Base-by-base conservation (phyloP, 2,797 vertebrate genomes). In the Vespertilio murinus region DNA sequence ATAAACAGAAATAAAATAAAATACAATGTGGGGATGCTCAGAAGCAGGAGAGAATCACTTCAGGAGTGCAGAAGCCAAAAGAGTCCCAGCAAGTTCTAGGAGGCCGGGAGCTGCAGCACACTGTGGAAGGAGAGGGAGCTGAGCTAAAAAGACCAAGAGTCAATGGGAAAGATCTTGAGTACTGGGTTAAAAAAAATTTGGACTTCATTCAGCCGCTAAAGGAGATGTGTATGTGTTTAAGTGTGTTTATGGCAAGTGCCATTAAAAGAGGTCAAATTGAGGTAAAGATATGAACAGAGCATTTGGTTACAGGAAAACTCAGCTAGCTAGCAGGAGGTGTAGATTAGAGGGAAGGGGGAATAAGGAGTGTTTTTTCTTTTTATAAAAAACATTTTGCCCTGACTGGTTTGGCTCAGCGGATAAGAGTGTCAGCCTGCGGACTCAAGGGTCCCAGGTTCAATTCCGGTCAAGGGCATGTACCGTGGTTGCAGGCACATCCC, bases 1-100 rank as follows among this genome's bases (percentile, higher is more conserved):
- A 93, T 61, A 74, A 88, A 52, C 8, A 85, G 14, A 87, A 91
- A 84, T 80, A 73, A 75, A 86, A 10, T 88, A 74, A 69, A 79
- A 79, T 49, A 80, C 71, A 73, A 38, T 78, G 87, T 33, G 38
- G 20, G 28, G 52, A 56, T 33, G 38, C 77, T 93, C 30, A 94
- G 69, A 91, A 23, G 52, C 40, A 79, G 23, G 5, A 73, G 74
- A 77, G 40, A 80, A 80, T 79, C 61, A 75, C 12, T 40, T 92
- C 20, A 80, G 67, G 56, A 45, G 18, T 92, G 17, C 33, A 90
- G 47, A 86, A 42, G n/a, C 10, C 25, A 45, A 81, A 42, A 84
- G 75, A 71, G n/a, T 45, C 1, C 45, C 65, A 82, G 67, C n/a
- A 80, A 88, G 64, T 75, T 94, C 25, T 49, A 83, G 25, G 52